Conservation (phyloP, 2,113 vertebrate species). For the Microcebus ravelobensis region DNA sequence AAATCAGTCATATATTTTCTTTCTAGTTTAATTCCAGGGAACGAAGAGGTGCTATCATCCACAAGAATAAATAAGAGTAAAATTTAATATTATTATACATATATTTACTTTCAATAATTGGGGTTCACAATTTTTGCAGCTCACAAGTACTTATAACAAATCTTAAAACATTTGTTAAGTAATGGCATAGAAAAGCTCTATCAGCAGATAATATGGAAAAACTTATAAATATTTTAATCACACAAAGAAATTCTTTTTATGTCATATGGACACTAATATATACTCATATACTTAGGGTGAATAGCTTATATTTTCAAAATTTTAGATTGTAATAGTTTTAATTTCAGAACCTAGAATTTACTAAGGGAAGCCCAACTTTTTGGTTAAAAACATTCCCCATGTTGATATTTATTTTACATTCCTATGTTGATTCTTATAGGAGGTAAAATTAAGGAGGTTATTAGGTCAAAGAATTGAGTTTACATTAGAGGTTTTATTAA, state of each 20-base stretch:
- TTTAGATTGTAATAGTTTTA: neutral
- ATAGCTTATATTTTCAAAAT: neutral
- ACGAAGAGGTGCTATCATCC: neutral
- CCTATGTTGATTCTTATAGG: neutral
- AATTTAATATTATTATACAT: neutral
- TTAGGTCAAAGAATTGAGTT: neutral
- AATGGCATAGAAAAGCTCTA: neutral
- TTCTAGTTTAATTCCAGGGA: neutral
- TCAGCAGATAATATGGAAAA: neutral
- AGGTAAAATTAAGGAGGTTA: neutral
- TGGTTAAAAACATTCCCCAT: neutral
- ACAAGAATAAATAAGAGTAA: neutral
- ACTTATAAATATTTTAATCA: neutral
- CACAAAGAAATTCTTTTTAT: neutral
- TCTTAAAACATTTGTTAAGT: neutral
- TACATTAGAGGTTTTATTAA: neutral
- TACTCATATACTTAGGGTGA: neutral
- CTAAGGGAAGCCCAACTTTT: neutral
- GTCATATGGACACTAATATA: neutral
- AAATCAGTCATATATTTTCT: slow-evolving; percentile 5
- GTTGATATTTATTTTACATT: neutral
- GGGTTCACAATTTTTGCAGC: neutral
- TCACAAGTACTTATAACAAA: neutral
- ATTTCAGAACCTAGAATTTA: neutral
- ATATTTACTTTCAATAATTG: neutral